Evolutionary conservation across 2,888 invertebrate species (phyloP), one percentile per base, ranked within the genome.

Genomic region (Parnassius mnemosyne): DNA sequence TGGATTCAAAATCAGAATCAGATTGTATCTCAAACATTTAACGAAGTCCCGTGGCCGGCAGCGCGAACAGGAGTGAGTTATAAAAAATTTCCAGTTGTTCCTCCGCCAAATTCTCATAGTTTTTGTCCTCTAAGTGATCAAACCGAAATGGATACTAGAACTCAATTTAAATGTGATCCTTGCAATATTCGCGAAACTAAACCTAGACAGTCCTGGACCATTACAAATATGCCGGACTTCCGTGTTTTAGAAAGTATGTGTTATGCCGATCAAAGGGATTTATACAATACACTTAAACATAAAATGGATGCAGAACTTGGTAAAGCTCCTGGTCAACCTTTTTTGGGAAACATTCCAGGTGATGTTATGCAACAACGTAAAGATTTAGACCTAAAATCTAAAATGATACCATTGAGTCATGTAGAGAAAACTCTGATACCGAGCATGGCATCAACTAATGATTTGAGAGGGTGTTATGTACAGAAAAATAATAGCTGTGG

Each of bases 401-500:
- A 90, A 80, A 89, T 91, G 89, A 89, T 91, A 72, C 91, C 91
- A 61, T 77, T 91, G 57, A 90, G 91, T 69, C 89, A 91, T 66
- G 89, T 91, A 7, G 91, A 91, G 69, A 90, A 91, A 67, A 82
- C 84, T 20, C 76, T 91, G 53, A 89, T 91, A 77, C 91, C 91
- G 1, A 91, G 83, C 70, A 87, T 91, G 85, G 85, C 89, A 12
- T 72, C 84, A n/a, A 70, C 79, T 49, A 77, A 83, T n/a, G 91
- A 91, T 34, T 77, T 88, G 69, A 78, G 88, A 70, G 79, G 81
- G 47, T 86, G 86, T 64, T 90, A 86, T 63, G 75, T 85, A 49
- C 89, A 86, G 68, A 91, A 90, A 76, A 91, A 91, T 62, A 91
- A 91, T 66, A 91, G 91, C 71, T 89, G 91, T 67, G 91, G 91